Evolutionary conservation across 2,797 vertebrate species (phyloP), one percentile per base, ranked within the genome.

Genomic region (Chaenodraco wilsoni): DNA sequence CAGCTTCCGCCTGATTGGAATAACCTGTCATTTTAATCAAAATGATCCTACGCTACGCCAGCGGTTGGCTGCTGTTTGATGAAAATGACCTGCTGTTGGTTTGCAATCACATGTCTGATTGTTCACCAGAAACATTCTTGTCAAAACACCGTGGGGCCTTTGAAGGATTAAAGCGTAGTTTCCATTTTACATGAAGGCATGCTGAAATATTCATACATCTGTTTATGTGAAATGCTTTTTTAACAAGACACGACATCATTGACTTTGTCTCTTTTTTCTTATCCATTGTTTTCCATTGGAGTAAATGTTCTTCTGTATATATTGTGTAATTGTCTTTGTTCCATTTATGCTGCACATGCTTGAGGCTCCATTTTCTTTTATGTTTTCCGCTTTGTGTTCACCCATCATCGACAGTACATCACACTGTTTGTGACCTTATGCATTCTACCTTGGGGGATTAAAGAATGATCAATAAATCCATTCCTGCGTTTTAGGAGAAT

Each of bases 1-100:
- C 80, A 81, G 72, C 78, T 67, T 67, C 73, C 7, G 74, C 60
- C 72, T 91, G 90, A 91, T 87, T 90, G 78, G 83, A 89, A 76
- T 78, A 82, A 87, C 81, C 81, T 82, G 33, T 73, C 79, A 79
- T 87, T 86, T 83, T 86, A 84, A 89, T 90, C 83, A 87, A 61
- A 78, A 76, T 50, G 65, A 74, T 72, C 65, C 65, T 31, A 27
- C 5, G 21, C 67, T 9, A 16, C 15, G 15, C 48, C 65, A 71
- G 51, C 56, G 67, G 60, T 71, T 75, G 75, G 52, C 80, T 86
- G 85, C 75, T 48, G 76, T 81, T 73, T 91, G 86, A 86, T 87
- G 83, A 83, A 89, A 89, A 88, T 86, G 52, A 87, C 78, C 82
- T 69, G 71, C 84, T 85, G 74, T 77, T 69, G 63, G 59, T 68